These are phyloP conservation scores for Sarcoramphus papa DNA, from an alignment of 2,797 vertebrate genomes.

Conservation along the genomic window DNA sequence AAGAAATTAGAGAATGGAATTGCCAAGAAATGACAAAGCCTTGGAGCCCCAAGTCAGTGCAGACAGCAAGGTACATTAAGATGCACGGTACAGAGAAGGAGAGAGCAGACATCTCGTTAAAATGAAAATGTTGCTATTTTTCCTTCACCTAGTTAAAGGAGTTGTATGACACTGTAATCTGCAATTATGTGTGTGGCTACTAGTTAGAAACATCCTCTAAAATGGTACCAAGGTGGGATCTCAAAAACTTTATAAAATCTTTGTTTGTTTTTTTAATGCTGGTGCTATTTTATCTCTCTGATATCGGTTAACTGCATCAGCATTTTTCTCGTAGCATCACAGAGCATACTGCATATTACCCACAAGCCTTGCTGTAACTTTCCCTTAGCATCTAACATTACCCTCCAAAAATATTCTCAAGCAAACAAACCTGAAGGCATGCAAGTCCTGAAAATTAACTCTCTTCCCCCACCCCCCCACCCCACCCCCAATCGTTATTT, in stretches of 20 bases:
- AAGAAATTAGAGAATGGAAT: conserved; percentile 72
- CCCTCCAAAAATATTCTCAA: conserved; percentile 30
- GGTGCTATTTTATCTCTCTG: conserved; percentile 7
- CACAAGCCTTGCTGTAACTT: conserved; percentile 44
- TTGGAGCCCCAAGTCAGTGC: conserved; percentile 58
- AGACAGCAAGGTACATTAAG: conserved; percentile 64
- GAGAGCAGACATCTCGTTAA: conserved; percentile 71
- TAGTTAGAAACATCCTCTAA: conserved; percentile 28
- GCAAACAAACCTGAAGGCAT: conserved; percentile 39
- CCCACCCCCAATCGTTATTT: neutral
- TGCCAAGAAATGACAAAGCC: conserved; percentile 70
- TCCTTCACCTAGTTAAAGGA: conserved; percentile 74
- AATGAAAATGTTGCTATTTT: conserved; percentile 76
- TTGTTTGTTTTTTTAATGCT: neutral
- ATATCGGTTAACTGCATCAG: conserved; percentile 27
- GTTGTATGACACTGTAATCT: conserved; percentile 53
- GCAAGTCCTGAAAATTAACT: conserved; percentile 5
- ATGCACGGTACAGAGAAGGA: conserved; percentile 47
- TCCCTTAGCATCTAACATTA: neutral
- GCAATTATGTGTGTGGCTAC: conserved; percentile 47
- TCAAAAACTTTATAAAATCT: conserved; percentile 9
- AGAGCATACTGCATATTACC: neutral
- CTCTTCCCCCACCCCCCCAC: neutral
- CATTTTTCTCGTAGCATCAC: conserved; percentile 14
- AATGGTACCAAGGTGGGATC: neutral